phyloP scores from a whole-genome alignment of 2,888 invertebrate species.

The Hypolimnas misippus region DNA sequence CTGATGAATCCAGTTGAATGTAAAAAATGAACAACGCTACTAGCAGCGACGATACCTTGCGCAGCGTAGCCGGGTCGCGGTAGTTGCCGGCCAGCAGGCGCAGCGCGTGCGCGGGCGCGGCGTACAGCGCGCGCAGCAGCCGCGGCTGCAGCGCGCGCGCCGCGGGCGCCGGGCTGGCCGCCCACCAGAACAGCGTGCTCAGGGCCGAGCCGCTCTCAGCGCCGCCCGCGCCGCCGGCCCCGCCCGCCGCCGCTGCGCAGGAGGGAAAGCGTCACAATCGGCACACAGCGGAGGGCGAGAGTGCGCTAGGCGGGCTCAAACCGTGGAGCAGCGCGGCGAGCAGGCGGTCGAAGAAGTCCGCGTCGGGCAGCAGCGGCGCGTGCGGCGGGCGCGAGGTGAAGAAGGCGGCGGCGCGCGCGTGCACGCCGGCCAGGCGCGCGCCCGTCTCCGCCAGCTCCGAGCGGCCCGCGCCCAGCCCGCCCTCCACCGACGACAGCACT shows the following conservation, averaged over 20 bases:
- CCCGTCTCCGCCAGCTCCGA: conserved; percentile 67
- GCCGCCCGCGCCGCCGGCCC: conserved; percentile 29
- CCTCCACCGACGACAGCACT: conserved; percentile 66
- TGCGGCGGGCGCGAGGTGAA: conserved; percentile 57
- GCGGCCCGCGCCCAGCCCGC: conserved; percentile 53
- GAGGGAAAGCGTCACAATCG: too few relatives aligned
- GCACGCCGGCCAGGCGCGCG: conserved; percentile 78
- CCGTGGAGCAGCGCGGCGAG: conserved; percentile 79
- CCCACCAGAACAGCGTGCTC: conserved; percentile 72
- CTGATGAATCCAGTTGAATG: too few relatives aligned
- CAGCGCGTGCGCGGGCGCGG: conserved; percentile 60
- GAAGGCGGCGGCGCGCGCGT: conserved; percentile 80
- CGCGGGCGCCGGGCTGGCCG: conserved; percentile 55
- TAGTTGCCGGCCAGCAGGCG: conserved; percentile 62
- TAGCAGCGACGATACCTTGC: too few relatives aligned
- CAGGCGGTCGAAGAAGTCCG: conserved; percentile 75
- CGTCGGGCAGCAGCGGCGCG: conserved; percentile 54
- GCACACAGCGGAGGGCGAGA: too few relatives aligned
- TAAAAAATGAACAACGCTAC: too few relatives aligned
- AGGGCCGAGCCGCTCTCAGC: conserved; percentile 60
- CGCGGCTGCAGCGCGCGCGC: conserved; percentile 60
- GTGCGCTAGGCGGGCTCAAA: too few relatives aligned
- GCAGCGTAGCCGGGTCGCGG: conserved; percentile 51
- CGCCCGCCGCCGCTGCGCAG: neutral
- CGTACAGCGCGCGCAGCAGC: conserved; percentile 67